Evolutionary conservation across 2,888 invertebrate genomes (phyloP).

Genomic region (Drosophila kanekoi): DNA sequence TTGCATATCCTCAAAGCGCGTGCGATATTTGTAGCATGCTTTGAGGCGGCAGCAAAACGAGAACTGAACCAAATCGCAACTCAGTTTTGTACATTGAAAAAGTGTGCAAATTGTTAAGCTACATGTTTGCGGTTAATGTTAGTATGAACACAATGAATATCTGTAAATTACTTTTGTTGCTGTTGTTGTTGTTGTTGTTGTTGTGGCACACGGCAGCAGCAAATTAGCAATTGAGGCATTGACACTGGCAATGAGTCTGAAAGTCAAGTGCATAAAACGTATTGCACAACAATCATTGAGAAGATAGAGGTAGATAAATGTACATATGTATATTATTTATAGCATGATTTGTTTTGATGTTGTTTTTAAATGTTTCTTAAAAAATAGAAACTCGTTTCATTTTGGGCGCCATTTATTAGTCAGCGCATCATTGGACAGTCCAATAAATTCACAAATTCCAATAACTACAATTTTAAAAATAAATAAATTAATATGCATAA

Average conservation of each 20-base stretch:
- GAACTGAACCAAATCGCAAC: not conserved
- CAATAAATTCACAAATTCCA: constrained; percentile 46
- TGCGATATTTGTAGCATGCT: constrained; percentile 2
- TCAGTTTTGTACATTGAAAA: not conserved
- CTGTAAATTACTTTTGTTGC: constrained; percentile 18
- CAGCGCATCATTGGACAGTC: constrained; percentile 40
- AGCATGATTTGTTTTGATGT: constrained; percentile 9
- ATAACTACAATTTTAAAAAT: constrained; percentile 11
- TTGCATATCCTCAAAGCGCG: constrained; percentile 18
- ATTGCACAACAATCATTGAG: constrained; percentile 22
- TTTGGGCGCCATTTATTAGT: constrained; percentile 49
- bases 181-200: constrained; percentile 3
- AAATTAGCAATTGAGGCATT: constrained; percentile 38
- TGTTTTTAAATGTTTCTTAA: not conserved
- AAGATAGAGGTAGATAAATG: not conserved
- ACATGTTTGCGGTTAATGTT: constrained; percentile 23
- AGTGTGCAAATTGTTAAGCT: constrained; percentile 20
- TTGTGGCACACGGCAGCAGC: not conserved
- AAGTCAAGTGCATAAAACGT: constrained; percentile 30
- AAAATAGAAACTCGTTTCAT: constrained; percentile 34
- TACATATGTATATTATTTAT: constrained; percentile 15
- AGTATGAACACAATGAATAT: not conserved
- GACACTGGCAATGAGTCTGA: constrained; percentile 43
- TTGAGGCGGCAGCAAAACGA: constrained; percentile 14
- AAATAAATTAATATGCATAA: constrained; percentile 16